These are phyloP conservation scores for Abramis brama DNA, from an alignment of 2,113 vertebrate species.

Conservation along the genomic window DNA sequence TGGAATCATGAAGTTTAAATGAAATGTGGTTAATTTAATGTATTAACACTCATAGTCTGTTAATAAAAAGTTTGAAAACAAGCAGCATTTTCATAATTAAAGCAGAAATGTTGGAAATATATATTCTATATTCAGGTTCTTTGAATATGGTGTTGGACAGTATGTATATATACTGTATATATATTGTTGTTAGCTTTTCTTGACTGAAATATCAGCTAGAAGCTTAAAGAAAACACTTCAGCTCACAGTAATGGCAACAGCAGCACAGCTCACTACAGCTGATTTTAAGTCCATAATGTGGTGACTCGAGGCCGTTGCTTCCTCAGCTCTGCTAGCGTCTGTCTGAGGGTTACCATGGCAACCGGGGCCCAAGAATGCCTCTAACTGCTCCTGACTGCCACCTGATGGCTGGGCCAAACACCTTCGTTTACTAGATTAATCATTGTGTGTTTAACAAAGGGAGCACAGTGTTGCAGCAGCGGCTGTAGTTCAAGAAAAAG, in stretches of 20 bases:
- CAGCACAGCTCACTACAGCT: conserved; percentile 37
- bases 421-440: conserved; percentile 11
- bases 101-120: not conserved
- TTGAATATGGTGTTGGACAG: not conserved
- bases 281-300: conserved; percentile 46
- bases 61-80: not conserved
- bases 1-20: not conserved
- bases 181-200: not conserved
- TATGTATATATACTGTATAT: no score
- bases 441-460: conserved; percentile 20
- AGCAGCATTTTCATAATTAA: not conserved
- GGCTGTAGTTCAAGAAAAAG: not conserved
- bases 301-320: conserved; percentile 54
- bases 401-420: conserved; percentile 55
- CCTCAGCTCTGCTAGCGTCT: conserved; percentile 47
- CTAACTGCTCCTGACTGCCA: conserved; percentile 53
- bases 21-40: not conserved
- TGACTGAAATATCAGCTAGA: not conserved
- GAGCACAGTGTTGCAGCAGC: not conserved
- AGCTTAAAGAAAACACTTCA: not conserved
- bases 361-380: conserved; percentile 42
- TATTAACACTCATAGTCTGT: not conserved
- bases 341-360: conserved; percentile 49
- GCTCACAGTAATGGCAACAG: not conserved
- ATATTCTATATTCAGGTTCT: not conserved